phyloP scores from a whole-genome alignment of 2,113 vertebrate species.

The Gambusia affinis region DNA sequence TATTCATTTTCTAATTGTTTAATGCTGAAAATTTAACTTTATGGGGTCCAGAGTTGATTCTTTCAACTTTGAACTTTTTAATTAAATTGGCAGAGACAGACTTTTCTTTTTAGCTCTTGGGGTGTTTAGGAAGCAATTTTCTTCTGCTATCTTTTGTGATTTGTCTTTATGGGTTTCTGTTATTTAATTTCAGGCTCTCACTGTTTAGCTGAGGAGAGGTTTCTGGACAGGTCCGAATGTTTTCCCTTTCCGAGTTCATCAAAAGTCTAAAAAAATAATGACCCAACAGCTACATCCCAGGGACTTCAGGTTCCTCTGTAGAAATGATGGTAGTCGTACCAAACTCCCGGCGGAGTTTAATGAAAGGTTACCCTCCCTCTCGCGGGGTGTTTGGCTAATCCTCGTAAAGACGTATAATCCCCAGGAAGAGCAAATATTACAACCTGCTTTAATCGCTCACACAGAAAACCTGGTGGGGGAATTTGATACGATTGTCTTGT shows the following conservation, averaged over 20 bases:
- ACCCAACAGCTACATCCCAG: background rate
- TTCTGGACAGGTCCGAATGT: background rate
- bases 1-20: too few species aligned
- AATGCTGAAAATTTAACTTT: too few species aligned
- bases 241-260: background rate
- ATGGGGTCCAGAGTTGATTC: too few species aligned
- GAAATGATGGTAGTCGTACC: background rate
- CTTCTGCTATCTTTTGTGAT: background rate
- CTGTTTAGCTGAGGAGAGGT: too few species aligned
- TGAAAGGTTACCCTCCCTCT: conserved; percentile 12
- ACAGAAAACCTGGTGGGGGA: conserved; percentile 52
- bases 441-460: conserved; percentile 51
- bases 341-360: conserved; percentile 7
- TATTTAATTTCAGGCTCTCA: background rate
- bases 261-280: background rate
- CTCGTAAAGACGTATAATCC: conserved; percentile 78
- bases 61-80: too few species aligned
- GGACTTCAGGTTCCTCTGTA: background rate
- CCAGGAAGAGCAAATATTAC: conserved; percentile 77
- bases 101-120: too few species aligned
- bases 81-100: too few species aligned
- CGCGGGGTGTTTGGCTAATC: conserved; percentile 60
- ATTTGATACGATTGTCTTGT: conserved; percentile 24
- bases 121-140: too few species aligned
- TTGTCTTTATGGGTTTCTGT: background rate